Conservation (phyloP, 2,888 invertebrate genomes). For the Nemotelus pantherinus region DNA sequence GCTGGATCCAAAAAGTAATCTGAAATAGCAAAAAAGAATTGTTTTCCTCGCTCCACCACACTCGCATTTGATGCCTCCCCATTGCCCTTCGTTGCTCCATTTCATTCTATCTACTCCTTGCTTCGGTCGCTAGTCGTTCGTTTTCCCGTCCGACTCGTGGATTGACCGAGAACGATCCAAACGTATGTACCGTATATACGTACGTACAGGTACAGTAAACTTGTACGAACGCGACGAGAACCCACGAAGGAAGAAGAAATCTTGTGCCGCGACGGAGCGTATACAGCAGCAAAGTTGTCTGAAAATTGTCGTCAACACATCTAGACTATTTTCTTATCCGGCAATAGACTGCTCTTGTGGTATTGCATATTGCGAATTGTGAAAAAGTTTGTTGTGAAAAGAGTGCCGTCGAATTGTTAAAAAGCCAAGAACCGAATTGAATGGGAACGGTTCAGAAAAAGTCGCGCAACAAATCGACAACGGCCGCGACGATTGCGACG, state of each 20-base stretch:
- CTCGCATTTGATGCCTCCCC: not conserved
- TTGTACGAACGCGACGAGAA: conserved; percentile 8
- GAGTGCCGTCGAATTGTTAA: not conserved
- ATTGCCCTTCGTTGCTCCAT: not conserved
- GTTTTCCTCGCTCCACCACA: conserved; percentile 6
- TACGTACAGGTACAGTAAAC: not conserved
- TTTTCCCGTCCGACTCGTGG: no score
- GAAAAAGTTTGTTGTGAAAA: no score
- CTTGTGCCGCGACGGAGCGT: conserved; percentile 29
- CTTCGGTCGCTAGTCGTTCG: no score
- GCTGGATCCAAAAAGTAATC: conserved; percentile 7
- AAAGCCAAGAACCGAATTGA: conserved; percentile 28
- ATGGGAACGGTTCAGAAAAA: conserved; percentile 38
- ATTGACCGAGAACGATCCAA: no score
- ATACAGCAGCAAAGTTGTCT: conserved; percentile 17
- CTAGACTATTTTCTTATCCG: not conserved
- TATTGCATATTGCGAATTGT: no score
- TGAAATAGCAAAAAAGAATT: conserved; percentile 16
- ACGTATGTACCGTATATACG: no score
- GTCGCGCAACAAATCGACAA: conserved; percentile 40
- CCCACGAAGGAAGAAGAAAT: conserved; percentile 26
- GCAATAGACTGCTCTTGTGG: no score
- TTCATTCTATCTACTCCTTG: no score
- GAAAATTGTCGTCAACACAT: not conserved
- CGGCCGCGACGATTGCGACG: conserved; percentile 2